phyloP scores from a whole-genome alignment of 2,888 invertebrate genomes.

The Eledona agricola region DNA sequence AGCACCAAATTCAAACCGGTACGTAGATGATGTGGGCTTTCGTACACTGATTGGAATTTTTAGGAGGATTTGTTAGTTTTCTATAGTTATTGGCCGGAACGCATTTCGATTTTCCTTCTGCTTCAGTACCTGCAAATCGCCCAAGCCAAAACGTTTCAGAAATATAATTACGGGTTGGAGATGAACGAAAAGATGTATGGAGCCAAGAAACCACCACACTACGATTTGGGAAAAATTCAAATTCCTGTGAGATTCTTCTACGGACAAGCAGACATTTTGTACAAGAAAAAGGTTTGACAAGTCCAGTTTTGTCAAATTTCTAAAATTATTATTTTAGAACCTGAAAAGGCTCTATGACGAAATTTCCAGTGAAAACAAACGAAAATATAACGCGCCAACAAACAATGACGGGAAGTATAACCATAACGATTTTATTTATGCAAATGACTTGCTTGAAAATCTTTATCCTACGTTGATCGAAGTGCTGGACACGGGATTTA shows the following conservation, averaged over 20 bases:
- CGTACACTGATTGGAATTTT: background rate
- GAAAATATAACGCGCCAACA: no score
- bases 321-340: no score
- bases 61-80: slow-evolving; percentile 14
- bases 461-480: no score
- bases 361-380: no score
- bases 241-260: slow-evolving; percentile 9
- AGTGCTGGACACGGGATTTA: no score
- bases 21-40: no score
- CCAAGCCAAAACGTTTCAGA: slow-evolving; percentile 4
- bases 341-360: no score
- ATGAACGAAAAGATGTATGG: slow-evolving; percentile 6
- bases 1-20: no score
- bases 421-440: no score
- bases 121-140: slow-evolving; percentile 14
- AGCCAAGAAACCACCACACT: background rate
- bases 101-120: slow-evolving; percentile 5
- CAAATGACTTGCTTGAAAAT: no score
- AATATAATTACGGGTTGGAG: slow-evolving; percentile 4
- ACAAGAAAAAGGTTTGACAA: slow-evolving; percentile 3
- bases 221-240: slow-evolving; percentile 7
- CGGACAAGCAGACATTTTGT: slow-evolving; percentile 9
- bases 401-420: no score
- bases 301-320: no score
- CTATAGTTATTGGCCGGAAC: slow-evolving; percentile 15